phyloP scores from a whole-genome alignment of 2,113 vertebrate genomes.

The Heloderma charlesbogerti region DNA sequence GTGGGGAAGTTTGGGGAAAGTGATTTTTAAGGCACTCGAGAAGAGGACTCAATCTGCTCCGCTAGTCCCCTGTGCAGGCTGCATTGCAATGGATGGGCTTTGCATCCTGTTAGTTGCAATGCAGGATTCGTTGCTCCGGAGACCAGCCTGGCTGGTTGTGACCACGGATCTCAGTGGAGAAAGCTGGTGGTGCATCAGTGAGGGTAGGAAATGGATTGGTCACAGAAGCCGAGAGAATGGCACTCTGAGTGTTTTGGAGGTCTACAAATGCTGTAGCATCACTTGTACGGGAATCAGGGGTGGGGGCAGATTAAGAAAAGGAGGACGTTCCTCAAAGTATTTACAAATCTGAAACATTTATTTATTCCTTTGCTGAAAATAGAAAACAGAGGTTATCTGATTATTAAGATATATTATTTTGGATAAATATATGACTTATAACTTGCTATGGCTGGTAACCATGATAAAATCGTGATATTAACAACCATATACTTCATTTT shows the following conservation, averaged over 20 bases:
- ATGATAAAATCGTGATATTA: conserved; percentile 83
- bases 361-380: conserved; percentile 89
- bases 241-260: neutral
- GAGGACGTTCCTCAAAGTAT: conserved; percentile 71
- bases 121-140: neutral
- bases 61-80: too few species aligned
- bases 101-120: neutral
- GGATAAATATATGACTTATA: conserved; percentile 88
- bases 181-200: neutral
- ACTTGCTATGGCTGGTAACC: conserved; percentile 98
- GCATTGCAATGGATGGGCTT: neutral
- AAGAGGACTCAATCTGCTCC: neutral
- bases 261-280: neutral
- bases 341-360: conserved; percentile 84
- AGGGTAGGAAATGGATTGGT: neutral
- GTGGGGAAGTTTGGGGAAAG: conserved; percentile 62
- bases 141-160: neutral
- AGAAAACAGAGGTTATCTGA: conserved; percentile 83
- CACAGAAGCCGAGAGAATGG: neutral
- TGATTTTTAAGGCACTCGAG: conserved; percentile 57
- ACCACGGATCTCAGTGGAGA: neutral
- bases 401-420: conserved; percentile 92
- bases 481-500: conserved; percentile 73
- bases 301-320: conserved; percentile 31
- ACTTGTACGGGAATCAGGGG: conserved; percentile 46